Percentiles rank a stretch among this genome's conserved stretches.
These are phyloP conservation scores for Allobates femoralis DNA, from an alignment of 2,797 vertebrate species.

Conservation along the genomic window DNA sequence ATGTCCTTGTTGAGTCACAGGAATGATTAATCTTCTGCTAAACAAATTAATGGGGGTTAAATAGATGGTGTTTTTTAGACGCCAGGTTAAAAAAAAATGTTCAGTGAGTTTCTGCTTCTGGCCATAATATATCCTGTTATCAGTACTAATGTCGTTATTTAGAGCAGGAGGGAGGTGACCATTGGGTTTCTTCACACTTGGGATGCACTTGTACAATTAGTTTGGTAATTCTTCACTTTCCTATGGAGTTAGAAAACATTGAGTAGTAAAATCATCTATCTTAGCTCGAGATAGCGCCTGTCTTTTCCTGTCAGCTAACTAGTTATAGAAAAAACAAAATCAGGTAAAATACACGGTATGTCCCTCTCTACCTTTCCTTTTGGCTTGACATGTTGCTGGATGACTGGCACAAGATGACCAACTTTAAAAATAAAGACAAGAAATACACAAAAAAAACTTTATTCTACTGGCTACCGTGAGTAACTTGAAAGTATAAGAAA, in stretches of 20 bases:
- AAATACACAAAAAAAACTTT: too few species aligned
- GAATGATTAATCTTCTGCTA: slow-evolving; percentile 61
- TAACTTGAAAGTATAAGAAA: too few species aligned
- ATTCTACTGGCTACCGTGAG: too few species aligned
- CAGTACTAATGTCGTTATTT: slow-evolving; percentile 22
- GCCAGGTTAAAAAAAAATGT: slow-evolving; percentile 26
- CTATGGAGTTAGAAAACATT: slow-evolving; percentile 6
- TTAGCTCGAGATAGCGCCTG: not conserved
- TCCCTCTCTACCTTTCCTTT: too few species aligned
- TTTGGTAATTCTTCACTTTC: slow-evolving; percentile 37
- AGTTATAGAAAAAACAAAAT: not conserved
- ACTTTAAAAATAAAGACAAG: too few species aligned
- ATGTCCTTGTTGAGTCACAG: slow-evolving; percentile 59
- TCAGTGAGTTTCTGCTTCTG: slow-evolving; percentile 29
- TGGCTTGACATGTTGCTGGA: too few species aligned
- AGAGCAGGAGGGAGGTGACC: not conserved
- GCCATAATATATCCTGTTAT: slow-evolving; percentile 38
- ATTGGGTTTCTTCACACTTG: slow-evolving; percentile 29
- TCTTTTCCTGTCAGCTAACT: not conserved
- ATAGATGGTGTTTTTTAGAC: slow-evolving; percentile 37
- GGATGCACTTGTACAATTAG: not conserved
- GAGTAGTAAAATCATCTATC: not conserved
- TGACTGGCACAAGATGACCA: too few species aligned
- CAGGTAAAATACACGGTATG: not conserved
- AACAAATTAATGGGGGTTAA: slow-evolving; percentile 62